Conservation (phyloP, 1,140 invertebrate species). For the Trachymyrmex cornetzi region DNA sequence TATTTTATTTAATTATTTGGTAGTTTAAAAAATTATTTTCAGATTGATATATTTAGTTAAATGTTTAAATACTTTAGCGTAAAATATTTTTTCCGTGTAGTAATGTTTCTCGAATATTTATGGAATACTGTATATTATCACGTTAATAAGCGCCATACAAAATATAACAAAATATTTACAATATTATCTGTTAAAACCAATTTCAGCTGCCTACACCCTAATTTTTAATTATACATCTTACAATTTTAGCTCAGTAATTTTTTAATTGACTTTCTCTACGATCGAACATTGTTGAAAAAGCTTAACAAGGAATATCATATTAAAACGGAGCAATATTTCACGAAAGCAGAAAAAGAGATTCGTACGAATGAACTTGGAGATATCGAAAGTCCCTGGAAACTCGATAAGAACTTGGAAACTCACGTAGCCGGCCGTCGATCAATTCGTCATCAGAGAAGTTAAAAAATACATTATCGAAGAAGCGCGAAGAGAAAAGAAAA, state of each 20-base stretch:
- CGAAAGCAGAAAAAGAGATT: constrained; percentile 39
- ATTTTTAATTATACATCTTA: constrained; percentile 20
- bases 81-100: too few relatives aligned
- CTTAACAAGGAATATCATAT: neutral
- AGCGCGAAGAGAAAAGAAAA: neutral
- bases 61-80: too few relatives aligned
- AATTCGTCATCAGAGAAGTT: constrained; percentile 72
- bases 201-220: neutral
- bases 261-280: constrained; percentile 6
- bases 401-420: constrained; percentile 62
- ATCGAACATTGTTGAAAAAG: neutral
- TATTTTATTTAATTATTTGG: too few relatives aligned
- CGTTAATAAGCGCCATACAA: neutral
- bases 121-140: neutral
- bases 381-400: constrained; percentile 46
- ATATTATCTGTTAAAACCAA: neutral
- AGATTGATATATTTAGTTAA: too few relatives aligned
- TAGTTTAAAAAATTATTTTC: too few relatives aligned
- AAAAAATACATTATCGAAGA: constrained; percentile 74
- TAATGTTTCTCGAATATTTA: constrained; percentile 16
- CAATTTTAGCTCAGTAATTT: neutral
- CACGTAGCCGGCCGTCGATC: constrained; percentile 61
- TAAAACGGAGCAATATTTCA: constrained; percentile 12
- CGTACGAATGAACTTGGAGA: constrained; percentile 49
- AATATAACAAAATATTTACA: constrained; percentile 1